Evolutionary conservation across 1,140 invertebrate species (phyloP), one percentile per base, ranked within the genome.

Genomic region (Ganaspis sp.): DNA sequence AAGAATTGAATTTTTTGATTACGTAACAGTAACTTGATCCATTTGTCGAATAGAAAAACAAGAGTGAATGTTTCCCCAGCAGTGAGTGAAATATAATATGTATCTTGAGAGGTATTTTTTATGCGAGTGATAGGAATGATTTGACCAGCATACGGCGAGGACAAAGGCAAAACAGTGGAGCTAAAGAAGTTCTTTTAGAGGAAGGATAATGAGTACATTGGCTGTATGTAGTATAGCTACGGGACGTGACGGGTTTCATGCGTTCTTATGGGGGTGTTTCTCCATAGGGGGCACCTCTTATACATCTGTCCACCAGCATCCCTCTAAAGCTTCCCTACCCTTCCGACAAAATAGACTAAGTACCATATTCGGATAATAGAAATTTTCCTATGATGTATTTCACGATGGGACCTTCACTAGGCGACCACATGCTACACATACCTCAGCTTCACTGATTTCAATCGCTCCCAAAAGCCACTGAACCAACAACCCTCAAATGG

Each of bases 291-390:
- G 81, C 79, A 75, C 86, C 89, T 88, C 88, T 90, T 89, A 89
- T 85, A 83, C 90, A 91, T 90, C 90, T 91, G 89, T 90, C 88
- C 89, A 84, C 86, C 88, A 88, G 85, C 87, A 88, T 89, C 87
- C 88, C 85, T 83, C 17, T 45, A 87, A 84, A 78, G 79, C 72
- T 29, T 69, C 53, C 69, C 58, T 77, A 72, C 69, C 40, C 74
- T 79, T 79, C 78, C 84, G 82, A 78, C 82, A 84, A 80, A 82
- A 75, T 70, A 69, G 77, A 70, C 73, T 77, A 73, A 78, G 78
- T 77, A 78, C 81, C 70, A 83, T 83, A 49, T 49, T 49, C 45
- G 45, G 45, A 49, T 49, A 49, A 49, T 49, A 49, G 45, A 49
- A 49, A 49, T 17, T 49, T 49, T 49, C 45, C 45, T 49, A 49